Evolutionary conservation across 2,113 vertebrate genomes (phyloP).

Genomic region (Paedocypris sp.): DNA sequence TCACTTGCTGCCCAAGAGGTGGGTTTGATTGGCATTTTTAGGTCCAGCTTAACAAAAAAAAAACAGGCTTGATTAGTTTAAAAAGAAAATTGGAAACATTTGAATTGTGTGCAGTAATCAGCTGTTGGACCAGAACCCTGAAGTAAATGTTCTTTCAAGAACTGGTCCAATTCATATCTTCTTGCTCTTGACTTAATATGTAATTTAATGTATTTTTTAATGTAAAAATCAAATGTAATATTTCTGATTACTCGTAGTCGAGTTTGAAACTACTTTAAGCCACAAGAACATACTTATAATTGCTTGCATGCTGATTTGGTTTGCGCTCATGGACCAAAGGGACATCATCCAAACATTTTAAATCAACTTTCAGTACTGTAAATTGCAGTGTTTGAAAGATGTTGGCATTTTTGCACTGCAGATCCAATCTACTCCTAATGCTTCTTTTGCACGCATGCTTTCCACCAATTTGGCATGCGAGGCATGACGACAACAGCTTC

Average conservation of each 20-base stretch:
- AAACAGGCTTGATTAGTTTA: too few relatives aligned
- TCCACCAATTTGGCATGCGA: conserved; percentile 45
- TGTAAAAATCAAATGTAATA: too few relatives aligned
- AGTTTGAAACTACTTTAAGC: too few relatives aligned
- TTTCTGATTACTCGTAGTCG: too few relatives aligned
- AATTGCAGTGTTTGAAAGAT: conserved; percentile 7
- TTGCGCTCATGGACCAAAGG: background rate
- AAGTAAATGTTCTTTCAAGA: too few relatives aligned
- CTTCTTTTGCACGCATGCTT: conserved; percentile 55
- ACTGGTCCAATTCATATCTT: too few relatives aligned
- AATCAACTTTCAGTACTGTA: conserved; percentile 17
- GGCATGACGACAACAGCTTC: conserved; percentile 35
- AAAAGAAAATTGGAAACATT: too few relatives aligned
- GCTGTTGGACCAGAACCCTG: too few relatives aligned
- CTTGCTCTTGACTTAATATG: too few relatives aligned
- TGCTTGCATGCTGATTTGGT: background rate
- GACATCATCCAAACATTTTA: background rate
- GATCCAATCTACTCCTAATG: conserved; percentile 51
- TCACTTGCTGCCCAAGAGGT: background rate
- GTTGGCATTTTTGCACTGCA: conserved; percentile 43
- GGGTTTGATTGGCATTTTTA: background rate
- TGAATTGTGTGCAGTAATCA: too few relatives aligned
- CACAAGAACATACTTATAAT: background rate
- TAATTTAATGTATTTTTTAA: too few relatives aligned
- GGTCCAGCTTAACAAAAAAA: too few relatives aligned